A percentile compares a stretch with the other conserved stretches of the same genome.
These are phyloP conservation scores for Metaphire vulgaris DNA, from an alignment of 1,140 invertebrate species.

Conservation along the genomic window DNA sequence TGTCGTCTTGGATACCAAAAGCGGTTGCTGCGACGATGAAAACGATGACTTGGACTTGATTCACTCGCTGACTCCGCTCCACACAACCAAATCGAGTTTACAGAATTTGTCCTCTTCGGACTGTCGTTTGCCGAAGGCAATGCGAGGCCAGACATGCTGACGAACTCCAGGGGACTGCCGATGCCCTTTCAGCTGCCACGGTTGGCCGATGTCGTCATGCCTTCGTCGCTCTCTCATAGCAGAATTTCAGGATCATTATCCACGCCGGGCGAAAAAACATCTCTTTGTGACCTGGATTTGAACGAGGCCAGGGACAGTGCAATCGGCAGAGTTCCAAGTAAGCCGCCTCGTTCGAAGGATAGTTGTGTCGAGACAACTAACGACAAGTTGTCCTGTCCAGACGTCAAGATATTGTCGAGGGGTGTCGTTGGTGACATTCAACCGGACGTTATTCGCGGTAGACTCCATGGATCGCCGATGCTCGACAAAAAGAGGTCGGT, in stretches of 20 bases:
- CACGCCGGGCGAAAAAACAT: neutral
- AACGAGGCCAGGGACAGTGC: neutral
- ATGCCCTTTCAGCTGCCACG: neutral
- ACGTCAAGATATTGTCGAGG: neutral
- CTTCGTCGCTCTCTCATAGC: neutral
- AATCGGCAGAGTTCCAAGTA: neutral
- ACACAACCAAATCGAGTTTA: neutral
- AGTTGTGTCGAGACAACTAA: neutral
- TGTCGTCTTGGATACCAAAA: neutral
- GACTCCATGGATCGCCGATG: neutral
- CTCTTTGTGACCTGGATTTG: neutral
- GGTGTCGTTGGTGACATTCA: neutral
- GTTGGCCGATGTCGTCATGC: neutral
- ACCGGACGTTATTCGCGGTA: neutral
- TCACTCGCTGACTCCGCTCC: neutral
- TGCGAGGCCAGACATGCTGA: neutral
- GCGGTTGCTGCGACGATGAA: neutral
- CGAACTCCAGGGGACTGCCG: neutral
- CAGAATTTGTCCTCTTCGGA: neutral
- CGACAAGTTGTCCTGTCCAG: neutral
- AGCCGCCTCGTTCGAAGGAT: neutral
- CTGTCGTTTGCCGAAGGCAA: too few species aligned
- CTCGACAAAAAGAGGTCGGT: neutral
- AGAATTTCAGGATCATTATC: neutral
- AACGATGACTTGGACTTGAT: neutral